Evolutionary conservation across 2,888 invertebrate species (phyloP), one percentile per base, ranked within the genome.

Genomic region (Ichneumon xanthorius): DNA sequence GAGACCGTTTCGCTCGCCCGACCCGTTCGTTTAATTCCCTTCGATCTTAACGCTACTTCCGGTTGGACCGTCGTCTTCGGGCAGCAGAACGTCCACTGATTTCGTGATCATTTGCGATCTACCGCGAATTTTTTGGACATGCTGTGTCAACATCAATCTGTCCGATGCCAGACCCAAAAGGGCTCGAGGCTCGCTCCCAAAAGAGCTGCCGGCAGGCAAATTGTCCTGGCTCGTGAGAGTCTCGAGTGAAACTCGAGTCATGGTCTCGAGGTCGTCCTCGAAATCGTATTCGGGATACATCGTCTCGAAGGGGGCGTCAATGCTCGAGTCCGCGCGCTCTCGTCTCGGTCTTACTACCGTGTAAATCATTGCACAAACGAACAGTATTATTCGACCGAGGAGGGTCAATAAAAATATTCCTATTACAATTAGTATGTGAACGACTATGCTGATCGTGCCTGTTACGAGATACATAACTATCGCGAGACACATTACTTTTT

Each of bases 241-340:
- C 85, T 91, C 91, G 1, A 90, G 85, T 3, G 91, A 91, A 9
- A 88, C 84, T 7, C 88, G 84, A 16, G 88, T 89, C 90, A 91
- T 90, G 4, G 88, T 87, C 19, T 88, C 89, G 4, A 89, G 83
- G 61, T 90, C 88, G 37, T 91, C 89, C 22, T 91, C 91, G 45
- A 90, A 90, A 70, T 90, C 88, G 68, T 88, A 88, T 58, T 92
- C 92, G 6, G 91, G 90, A 67, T 92, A 90, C 90, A 90, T 90
- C 0, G 91, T 90, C 26, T 88, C 88, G 50, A 90, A 89, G 0
- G 89, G 87, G 2, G 67, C 77, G 22, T 65, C 26, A 63, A 75
- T 55, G 9, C 33, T 71, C 14, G 75, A 33, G 50, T 85, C 84
- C n/a, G 40, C 45, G 26, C 68, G 58, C 26, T 67, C 73, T 11